A percentile compares a stretch with the other conserved stretches of the same genome.
These are phyloP conservation scores for Phalacrocorax pelagicus DNA, from an alignment of 2,113 vertebrate genomes.

Conservation along the genomic window DNA sequence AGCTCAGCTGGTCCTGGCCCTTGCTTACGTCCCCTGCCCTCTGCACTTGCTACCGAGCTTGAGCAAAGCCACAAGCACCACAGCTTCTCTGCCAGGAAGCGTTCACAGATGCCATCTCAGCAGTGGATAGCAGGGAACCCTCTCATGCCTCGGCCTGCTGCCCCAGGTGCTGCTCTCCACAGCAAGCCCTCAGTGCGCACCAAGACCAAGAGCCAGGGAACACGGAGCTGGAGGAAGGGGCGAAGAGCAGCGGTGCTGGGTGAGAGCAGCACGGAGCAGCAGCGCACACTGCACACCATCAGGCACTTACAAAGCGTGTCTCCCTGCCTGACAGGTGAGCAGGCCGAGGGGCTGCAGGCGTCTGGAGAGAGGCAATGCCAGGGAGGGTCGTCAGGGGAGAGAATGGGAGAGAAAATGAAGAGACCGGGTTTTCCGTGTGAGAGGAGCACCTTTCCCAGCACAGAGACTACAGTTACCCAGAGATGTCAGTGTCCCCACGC, in stretches of 20 bases:
- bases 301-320: constrained; percentile 89
- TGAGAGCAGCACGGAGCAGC: constrained; percentile 22
- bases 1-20: background rate
- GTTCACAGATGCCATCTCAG: background rate
- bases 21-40: background rate
- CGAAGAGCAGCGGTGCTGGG: background rate
- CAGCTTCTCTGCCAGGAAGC: background rate
- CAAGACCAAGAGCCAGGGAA: background rate
- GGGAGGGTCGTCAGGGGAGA: background rate
- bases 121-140: background rate
- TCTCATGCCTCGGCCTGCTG: fast-evolving
- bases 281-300: constrained; percentile 26
- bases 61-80: background rate
- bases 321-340: constrained; percentile 72
- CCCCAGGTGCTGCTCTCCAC: background rate
- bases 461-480: background rate
- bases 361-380: constrained; percentile 71
- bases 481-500: background rate
- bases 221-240: background rate
- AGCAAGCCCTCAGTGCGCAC: background rate
- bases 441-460: background rate
- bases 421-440: background rate
- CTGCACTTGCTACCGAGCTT: background rate
- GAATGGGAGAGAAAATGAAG: constrained; percentile 14
- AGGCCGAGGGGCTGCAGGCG: constrained; percentile 51